phyloP scores from a whole-genome alignment of 2,113 vertebrate species.

The Chaenogobius annularis region DNA sequence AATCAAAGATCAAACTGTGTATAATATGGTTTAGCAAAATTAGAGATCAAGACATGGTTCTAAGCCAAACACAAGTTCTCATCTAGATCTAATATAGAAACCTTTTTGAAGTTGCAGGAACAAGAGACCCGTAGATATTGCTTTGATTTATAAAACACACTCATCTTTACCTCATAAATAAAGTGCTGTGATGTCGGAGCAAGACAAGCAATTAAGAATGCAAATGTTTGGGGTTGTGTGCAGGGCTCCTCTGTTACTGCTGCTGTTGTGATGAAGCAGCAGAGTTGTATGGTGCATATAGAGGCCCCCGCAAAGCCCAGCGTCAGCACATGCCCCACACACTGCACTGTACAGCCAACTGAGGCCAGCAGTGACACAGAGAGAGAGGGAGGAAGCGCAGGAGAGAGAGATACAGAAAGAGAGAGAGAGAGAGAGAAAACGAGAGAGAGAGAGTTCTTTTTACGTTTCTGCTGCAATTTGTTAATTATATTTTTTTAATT shows the following conservation, averaged over 20 bases:
- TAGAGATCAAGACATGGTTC: neutral
- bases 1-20: neutral
- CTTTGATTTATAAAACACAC: constrained; percentile 66
- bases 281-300: neutral
- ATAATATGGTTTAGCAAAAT: neutral
- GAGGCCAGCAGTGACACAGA: constrained; percentile 7
- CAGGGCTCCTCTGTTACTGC: neutral
- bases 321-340: constrained; percentile 14
- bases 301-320: constrained; percentile 32
- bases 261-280: constrained; percentile 26
- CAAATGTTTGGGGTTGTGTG: constrained; percentile 42
- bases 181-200: constrained; percentile 52
- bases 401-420: neutral
- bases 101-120: constrained; percentile 68
- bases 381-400: neutral
- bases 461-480: too few relatives aligned
- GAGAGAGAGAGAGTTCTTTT: neutral
- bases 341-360: constrained; percentile 1
- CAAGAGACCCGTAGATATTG: constrained; percentile 32
- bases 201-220: constrained; percentile 56
- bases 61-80: constrained; percentile 40
- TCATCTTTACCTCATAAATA: constrained; percentile 68
- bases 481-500: too few relatives aligned
- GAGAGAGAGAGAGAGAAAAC: neutral
- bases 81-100: constrained; percentile 56